A percentile compares a stretch with the other conserved stretches of the same genome.
These are phyloP conservation scores for Diloba caeruleocephala DNA, from an alignment of 2,888 invertebrate species.

Conservation along the genomic window DNA sequence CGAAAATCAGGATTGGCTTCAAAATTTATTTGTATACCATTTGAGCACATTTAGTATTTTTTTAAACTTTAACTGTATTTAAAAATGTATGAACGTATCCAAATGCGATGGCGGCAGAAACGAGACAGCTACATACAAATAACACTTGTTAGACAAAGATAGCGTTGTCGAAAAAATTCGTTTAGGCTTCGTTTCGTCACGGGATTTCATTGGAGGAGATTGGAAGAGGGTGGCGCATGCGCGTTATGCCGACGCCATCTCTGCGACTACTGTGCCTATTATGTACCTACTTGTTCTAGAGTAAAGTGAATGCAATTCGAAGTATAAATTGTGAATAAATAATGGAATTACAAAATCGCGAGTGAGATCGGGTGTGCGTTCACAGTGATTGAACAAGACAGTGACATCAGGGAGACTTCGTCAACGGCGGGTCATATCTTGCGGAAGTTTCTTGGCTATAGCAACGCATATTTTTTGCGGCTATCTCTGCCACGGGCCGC, in stretches of 20 bases:
- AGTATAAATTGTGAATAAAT: constrained; percentile 74
- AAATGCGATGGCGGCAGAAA: constrained; percentile 22
- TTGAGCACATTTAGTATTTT: too few species aligned
- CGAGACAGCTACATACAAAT: constrained; percentile 27
- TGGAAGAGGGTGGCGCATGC: constrained; percentile 88
- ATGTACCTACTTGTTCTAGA: constrained; percentile 77
- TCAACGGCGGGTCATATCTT: constrained; percentile 77
- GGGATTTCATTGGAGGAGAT: constrained; percentile 78
- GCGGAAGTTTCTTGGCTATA: constrained; percentile 85
- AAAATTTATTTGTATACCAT: too few species aligned
- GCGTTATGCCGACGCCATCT: constrained; percentile 89
- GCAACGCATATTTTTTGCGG: constrained; percentile 88
- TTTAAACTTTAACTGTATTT: too few species aligned
- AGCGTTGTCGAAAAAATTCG: constrained; percentile 67
- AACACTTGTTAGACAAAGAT: constrained; percentile 50
- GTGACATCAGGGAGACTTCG: constrained; percentile 66
- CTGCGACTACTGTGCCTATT: constrained; percentile 84
- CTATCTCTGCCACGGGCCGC: constrained; percentile 73
- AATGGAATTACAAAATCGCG: constrained; percentile 74
- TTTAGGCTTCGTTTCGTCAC: constrained; percentile 72
- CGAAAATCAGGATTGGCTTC: too few species aligned
- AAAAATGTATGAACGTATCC: constrained; percentile 41
- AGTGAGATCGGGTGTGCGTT: constrained; percentile 72
- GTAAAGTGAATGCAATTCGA: constrained; percentile 76
- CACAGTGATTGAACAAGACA: constrained; percentile 63